Conservation (phyloP, 2,797 vertebrate species). For the Anableps anableps region DNA sequence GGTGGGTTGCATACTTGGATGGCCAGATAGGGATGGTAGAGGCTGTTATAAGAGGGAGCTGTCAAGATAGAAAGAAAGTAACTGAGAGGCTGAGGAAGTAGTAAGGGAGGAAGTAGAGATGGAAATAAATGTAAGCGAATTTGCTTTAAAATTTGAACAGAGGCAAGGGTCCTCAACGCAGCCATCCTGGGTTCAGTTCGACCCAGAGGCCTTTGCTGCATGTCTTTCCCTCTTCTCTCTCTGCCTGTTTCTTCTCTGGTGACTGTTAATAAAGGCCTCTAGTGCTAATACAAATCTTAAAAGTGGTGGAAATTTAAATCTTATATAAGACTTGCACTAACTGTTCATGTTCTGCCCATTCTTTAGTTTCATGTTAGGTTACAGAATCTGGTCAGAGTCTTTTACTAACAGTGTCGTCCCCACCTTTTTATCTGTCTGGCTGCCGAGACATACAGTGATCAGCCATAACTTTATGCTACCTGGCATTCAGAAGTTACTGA, state of each 20-base stretch:
- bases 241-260: too few relatives aligned
- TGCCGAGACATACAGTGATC: too few relatives aligned
- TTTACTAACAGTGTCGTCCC: neutral
- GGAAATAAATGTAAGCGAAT: neutral
- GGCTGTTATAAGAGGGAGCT: neutral
- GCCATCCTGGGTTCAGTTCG: too few relatives aligned
- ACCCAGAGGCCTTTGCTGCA: too few relatives aligned
- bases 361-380: neutral
- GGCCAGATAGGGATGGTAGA: neutral
- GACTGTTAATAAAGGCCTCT: too few relatives aligned
- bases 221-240: too few relatives aligned
- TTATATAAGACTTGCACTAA: neutral
- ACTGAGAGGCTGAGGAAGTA: neutral
- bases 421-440: neutral
- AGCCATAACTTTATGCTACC: too few relatives aligned
- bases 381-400: too few relatives aligned
- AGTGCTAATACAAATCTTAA: too few relatives aligned
- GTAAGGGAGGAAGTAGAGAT: neutral
- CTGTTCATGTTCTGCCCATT: neutral
- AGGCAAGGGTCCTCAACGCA: too few relatives aligned
- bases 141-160: too few relatives aligned
- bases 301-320: too few relatives aligned
- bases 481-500: neutral
- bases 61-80: neutral
- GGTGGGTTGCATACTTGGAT: conserved; percentile 21